These are phyloP conservation scores for Cenopis cana DNA, from an alignment of 2,888 invertebrate genomes.

Conservation along the genomic window DNA sequence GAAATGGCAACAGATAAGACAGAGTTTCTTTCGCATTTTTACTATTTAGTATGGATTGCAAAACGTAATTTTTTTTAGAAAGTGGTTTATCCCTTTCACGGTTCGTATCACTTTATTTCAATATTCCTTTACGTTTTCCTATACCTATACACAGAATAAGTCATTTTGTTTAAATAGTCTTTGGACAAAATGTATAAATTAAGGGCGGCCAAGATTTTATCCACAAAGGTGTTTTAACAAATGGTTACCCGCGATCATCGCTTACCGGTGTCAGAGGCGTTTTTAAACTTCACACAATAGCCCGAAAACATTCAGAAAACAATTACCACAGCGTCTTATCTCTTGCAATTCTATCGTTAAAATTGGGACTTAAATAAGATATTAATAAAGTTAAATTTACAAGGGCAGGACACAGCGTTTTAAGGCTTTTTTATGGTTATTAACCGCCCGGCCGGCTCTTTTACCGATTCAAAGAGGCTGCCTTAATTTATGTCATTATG, in stretches of 20 bases:
- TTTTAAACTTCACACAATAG: conserved; percentile 40
- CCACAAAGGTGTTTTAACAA: conserved; percentile 38
- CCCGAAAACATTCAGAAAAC: conserved; percentile 28
- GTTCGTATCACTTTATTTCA: no score
- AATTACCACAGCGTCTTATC: conserved; percentile 9
- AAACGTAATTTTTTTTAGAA: background rate
- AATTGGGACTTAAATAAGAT: background rate
- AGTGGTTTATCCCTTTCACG: background rate
- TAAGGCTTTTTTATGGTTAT: background rate
- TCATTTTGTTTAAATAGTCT: background rate
- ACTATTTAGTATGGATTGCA: background rate
- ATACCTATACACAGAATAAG: background rate
- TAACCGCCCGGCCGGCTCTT: conserved; percentile 2
- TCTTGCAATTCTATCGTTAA: no score
- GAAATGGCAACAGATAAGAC: no score
- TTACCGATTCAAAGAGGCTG: conserved; percentile 39
- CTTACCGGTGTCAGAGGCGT: conserved; percentile 32
- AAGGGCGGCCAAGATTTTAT: background rate
- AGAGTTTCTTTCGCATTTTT: no score
- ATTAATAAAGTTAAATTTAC: background rate
- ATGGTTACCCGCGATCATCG: conserved; percentile 40
- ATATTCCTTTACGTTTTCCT: background rate
- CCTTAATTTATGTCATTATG: conserved; percentile 45
- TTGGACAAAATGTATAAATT: background rate
- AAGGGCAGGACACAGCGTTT: background rate